phyloP scores from a whole-genome alignment of 2,113 vertebrate species.

The rat (Rattus norvegicus) region GRCr8 NC_086031.1:105722501-105723000 shows the following conservation, averaged over 20 bases:
- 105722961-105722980: neutral
- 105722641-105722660: neutral
- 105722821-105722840: neutral
- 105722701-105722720: neutral
- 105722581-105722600: neutral
- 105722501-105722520: neutral
- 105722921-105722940: slow-evolving; percentile 33
- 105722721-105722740: neutral
- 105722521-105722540: neutral
- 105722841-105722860: neutral
- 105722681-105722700: neutral
- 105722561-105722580: neutral
- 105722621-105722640: neutral
- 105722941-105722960: neutral
- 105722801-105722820: neutral
- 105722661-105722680: neutral
- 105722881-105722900: neutral
- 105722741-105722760: neutral
- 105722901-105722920: slow-evolving; percentile 2
- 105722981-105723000: neutral
- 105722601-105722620: neutral
- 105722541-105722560: neutral
- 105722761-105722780: neutral
- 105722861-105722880: neutral
- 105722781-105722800: neutral